phyloP scores from a whole-genome alignment of 35 echinoderm and acorn worm species.

The Lytechinus pictus region DNA sequence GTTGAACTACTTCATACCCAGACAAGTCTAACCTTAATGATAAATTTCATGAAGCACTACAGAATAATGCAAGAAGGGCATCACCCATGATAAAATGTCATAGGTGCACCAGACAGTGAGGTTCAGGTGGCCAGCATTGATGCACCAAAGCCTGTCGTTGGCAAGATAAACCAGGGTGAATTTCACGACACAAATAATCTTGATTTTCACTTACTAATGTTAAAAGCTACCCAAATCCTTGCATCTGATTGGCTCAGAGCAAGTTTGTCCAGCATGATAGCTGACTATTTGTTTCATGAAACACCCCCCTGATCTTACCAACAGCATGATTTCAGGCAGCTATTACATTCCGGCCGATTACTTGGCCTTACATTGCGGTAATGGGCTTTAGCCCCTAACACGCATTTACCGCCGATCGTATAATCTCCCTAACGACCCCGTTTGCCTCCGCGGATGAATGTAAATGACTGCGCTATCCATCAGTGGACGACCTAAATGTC shows the following conservation, averaged over 20 bases:
- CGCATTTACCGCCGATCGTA: slow-evolving; percentile 21
- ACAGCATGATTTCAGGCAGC: neutral
- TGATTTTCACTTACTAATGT: too few relatives aligned
- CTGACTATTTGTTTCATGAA: too few relatives aligned
- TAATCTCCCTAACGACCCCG: slow-evolving; percentile 40
- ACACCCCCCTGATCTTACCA: neutral
- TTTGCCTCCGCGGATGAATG: slow-evolving; percentile 9
- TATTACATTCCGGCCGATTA: neutral
- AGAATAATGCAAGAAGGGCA: neutral
- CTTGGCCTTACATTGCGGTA: neutral
- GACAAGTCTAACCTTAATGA: neutral
- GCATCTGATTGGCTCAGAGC: too few relatives aligned
- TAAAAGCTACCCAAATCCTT: too few relatives aligned
- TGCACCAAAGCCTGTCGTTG: neutral
- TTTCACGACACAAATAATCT: too few relatives aligned
- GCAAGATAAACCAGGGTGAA: neutral
- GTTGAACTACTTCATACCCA: neutral
- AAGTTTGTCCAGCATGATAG: too few relatives aligned
- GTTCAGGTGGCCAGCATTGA: neutral
- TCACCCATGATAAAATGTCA: neutral
- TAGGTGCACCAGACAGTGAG: neutral
- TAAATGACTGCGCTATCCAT: slow-evolving; percentile 25
- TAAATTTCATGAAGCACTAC: neutral
- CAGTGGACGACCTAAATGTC: slow-evolving; percentile 3
- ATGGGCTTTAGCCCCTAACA: slow-evolving; percentile 9